Evolutionary conservation across 2,113 vertebrate species (phyloP).

Genomic region (Upupa epops): DNA sequence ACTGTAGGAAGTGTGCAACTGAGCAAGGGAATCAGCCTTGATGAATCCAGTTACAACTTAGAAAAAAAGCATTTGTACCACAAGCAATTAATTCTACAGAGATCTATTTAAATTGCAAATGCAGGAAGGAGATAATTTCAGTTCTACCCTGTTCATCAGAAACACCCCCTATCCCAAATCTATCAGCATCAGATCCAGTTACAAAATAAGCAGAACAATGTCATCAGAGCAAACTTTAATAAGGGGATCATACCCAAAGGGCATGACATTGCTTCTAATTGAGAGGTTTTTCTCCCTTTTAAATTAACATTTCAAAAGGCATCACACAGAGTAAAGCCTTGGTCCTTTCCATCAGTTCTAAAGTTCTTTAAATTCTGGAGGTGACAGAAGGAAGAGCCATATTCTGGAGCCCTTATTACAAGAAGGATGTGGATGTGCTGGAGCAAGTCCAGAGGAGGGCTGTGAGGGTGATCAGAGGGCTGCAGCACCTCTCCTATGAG

Average conservation of each 20-base stretch:
- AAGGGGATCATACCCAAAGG: constrained; percentile 18
- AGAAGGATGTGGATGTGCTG: no score
- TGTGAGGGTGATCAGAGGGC: no score
- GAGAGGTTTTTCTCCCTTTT: neutral
- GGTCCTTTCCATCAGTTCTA: neutral
- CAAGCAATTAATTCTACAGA: constrained; percentile 17
- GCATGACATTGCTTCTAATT: neutral
- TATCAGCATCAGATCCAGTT: neutral
- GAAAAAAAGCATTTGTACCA: neutral
- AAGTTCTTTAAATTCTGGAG: neutral
- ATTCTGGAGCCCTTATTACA: no score
- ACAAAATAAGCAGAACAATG: constrained; percentile 14
- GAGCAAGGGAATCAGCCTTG: neutral
- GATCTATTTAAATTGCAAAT: constrained; percentile 47
- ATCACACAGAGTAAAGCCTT: neutral
- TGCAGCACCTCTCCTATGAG: no score
- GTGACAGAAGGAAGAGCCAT: neutral
- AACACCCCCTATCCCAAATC: constrained; percentile 1
- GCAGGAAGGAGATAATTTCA: constrained; percentile 6
- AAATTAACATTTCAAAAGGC: constrained; percentile 17
- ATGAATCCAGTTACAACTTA: neutral
- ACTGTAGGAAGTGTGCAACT: neutral
- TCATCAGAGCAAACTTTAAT: constrained; percentile 31
- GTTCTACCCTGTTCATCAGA: constrained; percentile 23
- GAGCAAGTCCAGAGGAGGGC: no score